These are phyloP conservation scores for Pygoscelis antarcticus DNA, from an alignment of 2,113 vertebrate species.

Conservation along the genomic window DNA sequence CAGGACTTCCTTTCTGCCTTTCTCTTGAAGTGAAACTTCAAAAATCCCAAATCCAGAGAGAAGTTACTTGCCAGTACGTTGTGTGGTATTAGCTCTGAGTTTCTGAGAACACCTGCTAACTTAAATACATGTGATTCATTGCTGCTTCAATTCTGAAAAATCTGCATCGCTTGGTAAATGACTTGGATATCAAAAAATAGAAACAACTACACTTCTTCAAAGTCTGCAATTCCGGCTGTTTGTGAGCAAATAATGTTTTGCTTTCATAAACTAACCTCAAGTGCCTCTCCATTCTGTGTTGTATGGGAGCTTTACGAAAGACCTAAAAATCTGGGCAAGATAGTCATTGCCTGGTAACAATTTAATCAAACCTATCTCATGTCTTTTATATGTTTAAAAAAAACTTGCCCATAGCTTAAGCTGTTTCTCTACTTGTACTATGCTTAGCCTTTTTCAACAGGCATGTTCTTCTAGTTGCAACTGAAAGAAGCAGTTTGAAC, in stretches of 20 bases:
- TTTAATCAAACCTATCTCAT: neutral
- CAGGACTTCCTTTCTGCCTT: neutral
- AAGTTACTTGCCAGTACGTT: neutral
- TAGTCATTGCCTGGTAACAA: neutral
- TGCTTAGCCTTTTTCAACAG: neutral
- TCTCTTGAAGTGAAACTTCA: neutral
- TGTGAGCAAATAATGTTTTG: neutral
- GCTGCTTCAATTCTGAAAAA: slow-evolving; percentile 26
- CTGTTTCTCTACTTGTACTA: neutral
- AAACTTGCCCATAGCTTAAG: neutral
- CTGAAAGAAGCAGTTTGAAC: neutral
- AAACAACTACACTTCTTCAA: neutral
- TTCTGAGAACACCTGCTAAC: neutral
- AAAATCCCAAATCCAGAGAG: neutral
- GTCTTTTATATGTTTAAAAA: neutral
- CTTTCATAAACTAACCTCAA: neutral
- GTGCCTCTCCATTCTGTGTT: neutral
- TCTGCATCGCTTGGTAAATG: neutral
- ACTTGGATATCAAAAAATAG: neutral
- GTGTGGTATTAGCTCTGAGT: neutral
- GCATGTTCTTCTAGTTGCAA: neutral
- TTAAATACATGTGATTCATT: neutral
- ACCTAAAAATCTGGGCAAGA: neutral
- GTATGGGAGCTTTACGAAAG: neutral
- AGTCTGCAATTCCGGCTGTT: neutral